Base-by-base conservation (phyloP, 2,797 vertebrate genomes). In the Danio jaintianensis region DNA sequence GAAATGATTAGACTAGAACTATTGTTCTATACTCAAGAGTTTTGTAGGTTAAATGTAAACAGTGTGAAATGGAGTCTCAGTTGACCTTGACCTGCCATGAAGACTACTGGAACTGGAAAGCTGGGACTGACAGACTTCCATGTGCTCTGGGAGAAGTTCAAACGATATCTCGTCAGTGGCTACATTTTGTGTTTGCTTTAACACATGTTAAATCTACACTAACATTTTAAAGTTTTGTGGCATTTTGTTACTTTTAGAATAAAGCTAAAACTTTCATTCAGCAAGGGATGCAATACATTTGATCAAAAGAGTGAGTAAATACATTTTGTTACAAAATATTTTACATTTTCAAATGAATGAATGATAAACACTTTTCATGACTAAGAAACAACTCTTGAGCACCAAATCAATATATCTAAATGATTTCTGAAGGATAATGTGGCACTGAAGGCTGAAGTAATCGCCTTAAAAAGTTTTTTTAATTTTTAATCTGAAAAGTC, bases 41-140 rank as follows among this genome's bases (percentile, higher is more conserved):
- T 43, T 70, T 13, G 15, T 15, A 67, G 11, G 11, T 22, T 8
- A 12, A 55, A 10, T 75, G 53, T 83, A 22, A 56, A 18, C 50
- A 20, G 4, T 52, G 5, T 43, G 40, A 8, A 9, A 16, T 13
- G 16, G 16, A 53, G 18, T 11, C 20, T 52, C 12, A 12, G 18
- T 69, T 38, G 53, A 42, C 90, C 88, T 93, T 93, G 83, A 89
- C 83, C 0, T 10, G 47, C 13, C 20, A 2, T 53, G 3, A 84
- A 96, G 95, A 94, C 91, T 56, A 93, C 94, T 0, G 94, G 94
- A 22, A 92, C 90, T 0, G 95, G 94, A 53, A 95, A 93, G 22
- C 86, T 96, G 72, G 93, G 95, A 0, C 87, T 96, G 77, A 88
- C 91, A 75, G 95, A 96, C 79, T 96, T 96, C 82, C 95, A 96